These are phyloP conservation scores for Cryptocephalus primarius DNA, from an alignment of 2,888 invertebrate species.

Conservation along the genomic window DNA sequence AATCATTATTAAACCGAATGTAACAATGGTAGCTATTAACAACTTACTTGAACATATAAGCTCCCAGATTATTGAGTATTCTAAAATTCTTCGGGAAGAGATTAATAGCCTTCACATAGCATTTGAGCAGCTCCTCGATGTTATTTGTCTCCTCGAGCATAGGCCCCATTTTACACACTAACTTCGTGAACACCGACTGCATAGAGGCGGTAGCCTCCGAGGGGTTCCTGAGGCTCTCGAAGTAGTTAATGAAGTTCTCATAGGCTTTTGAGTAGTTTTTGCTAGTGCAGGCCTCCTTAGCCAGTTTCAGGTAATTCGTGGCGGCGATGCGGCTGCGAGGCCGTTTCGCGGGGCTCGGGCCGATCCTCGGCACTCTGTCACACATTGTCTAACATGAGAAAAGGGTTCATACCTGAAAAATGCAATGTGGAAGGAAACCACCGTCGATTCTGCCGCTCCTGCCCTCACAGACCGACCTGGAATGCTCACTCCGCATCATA, in stretches of 20 bases:
- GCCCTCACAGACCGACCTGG: too few relatives aligned
- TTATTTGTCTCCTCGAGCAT: constrained; percentile 26
- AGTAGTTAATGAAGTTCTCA: constrained; percentile 21
- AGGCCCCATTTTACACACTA: constrained; percentile 18
- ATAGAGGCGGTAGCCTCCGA: constrained; percentile 11
- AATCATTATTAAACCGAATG: neutral
- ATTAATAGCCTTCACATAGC: constrained; percentile 35
- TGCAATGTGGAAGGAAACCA: too few relatives aligned
- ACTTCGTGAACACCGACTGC: constrained; percentile 19
- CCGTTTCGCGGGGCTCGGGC: constrained; percentile 11
- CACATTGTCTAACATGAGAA: too few relatives aligned
- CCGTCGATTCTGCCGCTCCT: too few relatives aligned
- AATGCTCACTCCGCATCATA: too few relatives aligned
- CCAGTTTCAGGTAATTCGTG: constrained; percentile 17
- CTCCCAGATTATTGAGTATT: constrained; percentile 41
- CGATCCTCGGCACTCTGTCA: constrained; percentile 14
- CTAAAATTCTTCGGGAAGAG: constrained; percentile 39
- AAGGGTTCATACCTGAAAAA: too few relatives aligned
- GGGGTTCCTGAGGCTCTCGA: constrained; percentile 18
- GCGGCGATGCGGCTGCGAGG: too few relatives aligned
- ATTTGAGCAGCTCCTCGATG: constrained; percentile 32
- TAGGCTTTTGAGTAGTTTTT: constrained; percentile 17
- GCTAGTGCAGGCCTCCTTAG: constrained; percentile 15
- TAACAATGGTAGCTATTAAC: neutral
- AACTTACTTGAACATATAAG: constrained; percentile 40